Evolutionary conservation across 2,797 vertebrate genomes (phyloP).

Genomic region (Coregonus ussuriensis): DNA sequence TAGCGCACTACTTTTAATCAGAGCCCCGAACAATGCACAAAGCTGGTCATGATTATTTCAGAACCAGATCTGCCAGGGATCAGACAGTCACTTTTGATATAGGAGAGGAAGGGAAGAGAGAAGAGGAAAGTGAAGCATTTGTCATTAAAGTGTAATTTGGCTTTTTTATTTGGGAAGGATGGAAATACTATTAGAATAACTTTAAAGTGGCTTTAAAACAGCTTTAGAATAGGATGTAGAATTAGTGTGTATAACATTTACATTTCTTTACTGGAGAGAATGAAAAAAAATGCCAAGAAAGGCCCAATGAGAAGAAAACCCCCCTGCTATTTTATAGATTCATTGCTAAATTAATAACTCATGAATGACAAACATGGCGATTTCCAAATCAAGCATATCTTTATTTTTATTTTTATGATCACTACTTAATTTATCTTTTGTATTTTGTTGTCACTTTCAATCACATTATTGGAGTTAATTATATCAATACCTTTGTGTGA

Average conservation of each 20-base stretch:
- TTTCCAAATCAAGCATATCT: neutral
- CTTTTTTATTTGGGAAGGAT: constrained; percentile 39
- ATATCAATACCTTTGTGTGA: constrained; percentile 19
- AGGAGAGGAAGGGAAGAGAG: constrained; percentile 33
- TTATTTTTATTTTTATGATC: no score
- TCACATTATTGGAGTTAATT: constrained; percentile 13
- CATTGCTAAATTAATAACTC: constrained; percentile 28
- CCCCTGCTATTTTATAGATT: no score
- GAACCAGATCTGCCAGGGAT: constrained; percentile 43
- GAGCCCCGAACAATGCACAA: constrained; percentile 56
- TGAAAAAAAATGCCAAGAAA: neutral
- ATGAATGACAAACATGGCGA: neutral
- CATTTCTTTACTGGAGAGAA: neutral
- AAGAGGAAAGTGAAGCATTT: constrained; percentile 20
- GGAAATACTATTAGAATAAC: constrained; percentile 32
- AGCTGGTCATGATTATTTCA: constrained; percentile 65
- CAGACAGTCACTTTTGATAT: constrained; percentile 58
- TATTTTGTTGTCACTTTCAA: constrained; percentile 25
- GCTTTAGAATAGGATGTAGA: constrained; percentile 3
- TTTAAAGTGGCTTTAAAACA: constrained; percentile 11
- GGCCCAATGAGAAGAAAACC: no score
- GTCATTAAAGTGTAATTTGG: constrained; percentile 46
- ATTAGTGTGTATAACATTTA: neutral
- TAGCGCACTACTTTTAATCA: constrained; percentile 30
- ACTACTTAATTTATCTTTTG: constrained; percentile 7